phyloP scores from a whole-genome alignment of 1,140 invertebrate species.

The Listronotus bonariensis region DNA sequence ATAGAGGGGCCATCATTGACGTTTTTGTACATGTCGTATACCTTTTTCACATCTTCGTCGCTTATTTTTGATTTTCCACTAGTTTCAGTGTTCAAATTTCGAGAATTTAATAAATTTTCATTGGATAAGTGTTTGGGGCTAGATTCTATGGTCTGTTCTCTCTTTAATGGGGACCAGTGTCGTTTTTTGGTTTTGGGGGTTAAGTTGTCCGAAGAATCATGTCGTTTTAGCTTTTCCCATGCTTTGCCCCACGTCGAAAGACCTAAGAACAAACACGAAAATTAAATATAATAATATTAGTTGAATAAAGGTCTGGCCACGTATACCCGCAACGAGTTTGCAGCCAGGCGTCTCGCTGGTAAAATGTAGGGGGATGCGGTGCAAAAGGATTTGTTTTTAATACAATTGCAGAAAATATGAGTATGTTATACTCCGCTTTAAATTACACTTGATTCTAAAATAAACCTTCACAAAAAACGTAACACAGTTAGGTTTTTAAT shows the following conservation, averaged over 20 bases:
- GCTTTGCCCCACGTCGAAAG: constrained; percentile 69
- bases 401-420: no score
- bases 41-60: constrained; percentile 37
- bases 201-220: constrained; percentile 63
- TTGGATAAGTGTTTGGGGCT: background rate
- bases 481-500: no score
- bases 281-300: background rate
- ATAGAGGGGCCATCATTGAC: constrained; percentile 17
- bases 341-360: no score
- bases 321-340: no score
- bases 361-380: no score
- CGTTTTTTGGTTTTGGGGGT: constrained; percentile 54
- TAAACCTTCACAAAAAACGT: no score
- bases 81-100: constrained; percentile 22
- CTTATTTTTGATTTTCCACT: constrained; percentile 23
- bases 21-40: constrained; percentile 42
- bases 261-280: constrained; percentile 53
- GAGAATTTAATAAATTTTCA: constrained; percentile 2
- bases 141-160: background rate
- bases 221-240: constrained; percentile 66
- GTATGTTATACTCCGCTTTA: no score
- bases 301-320: no score
- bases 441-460: no score
- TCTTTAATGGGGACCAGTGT: no score
- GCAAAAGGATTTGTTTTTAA: no score